These are phyloP conservation scores for Microcebus murinus DNA, from an alignment of 2,113 vertebrate species.

Conservation along the genomic window DNA sequence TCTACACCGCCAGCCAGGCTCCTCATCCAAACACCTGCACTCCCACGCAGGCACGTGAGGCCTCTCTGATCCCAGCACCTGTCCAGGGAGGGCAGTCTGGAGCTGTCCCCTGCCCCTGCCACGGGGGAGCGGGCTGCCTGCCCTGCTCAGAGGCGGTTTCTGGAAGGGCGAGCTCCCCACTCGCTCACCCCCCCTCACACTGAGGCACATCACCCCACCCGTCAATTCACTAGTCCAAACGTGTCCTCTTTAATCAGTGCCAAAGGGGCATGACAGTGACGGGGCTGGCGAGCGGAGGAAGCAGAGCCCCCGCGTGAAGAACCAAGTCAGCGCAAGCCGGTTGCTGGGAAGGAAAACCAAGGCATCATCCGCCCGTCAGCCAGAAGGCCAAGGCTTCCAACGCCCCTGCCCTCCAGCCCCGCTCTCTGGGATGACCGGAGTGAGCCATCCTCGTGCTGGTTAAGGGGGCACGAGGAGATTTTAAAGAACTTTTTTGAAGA, in stretches of 20 bases:
- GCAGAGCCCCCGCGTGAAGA: accelerated
- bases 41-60: not conserved
- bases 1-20: not conserved
- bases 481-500: not conserved
- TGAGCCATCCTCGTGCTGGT: not conserved
- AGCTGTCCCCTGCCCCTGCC: not conserved
- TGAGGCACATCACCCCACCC: not conserved
- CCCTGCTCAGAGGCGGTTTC: not conserved
- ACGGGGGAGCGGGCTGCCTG: accelerated
- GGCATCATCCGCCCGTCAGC: not conserved
- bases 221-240: not conserved
- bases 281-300: accelerated
- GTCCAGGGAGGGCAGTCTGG: too few species aligned
- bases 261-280: not conserved
- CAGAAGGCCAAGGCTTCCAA: not conserved
- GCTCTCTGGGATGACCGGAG: not conserved
- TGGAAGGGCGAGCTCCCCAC: not conserved
- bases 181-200: accelerated
- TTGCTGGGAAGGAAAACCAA: too few species aligned
- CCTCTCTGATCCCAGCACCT: too few species aligned
- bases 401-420: accelerated
- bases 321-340: slow-evolving; percentile 68
- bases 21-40: not conserved
- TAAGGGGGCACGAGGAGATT: not conserved
- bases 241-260: not conserved